A percentile compares a stretch with the other conserved stretches of the same genome.
Conservation (phyloP, 2,797 vertebrate genomes). For the Rhinatrema bivittatum region DNA sequence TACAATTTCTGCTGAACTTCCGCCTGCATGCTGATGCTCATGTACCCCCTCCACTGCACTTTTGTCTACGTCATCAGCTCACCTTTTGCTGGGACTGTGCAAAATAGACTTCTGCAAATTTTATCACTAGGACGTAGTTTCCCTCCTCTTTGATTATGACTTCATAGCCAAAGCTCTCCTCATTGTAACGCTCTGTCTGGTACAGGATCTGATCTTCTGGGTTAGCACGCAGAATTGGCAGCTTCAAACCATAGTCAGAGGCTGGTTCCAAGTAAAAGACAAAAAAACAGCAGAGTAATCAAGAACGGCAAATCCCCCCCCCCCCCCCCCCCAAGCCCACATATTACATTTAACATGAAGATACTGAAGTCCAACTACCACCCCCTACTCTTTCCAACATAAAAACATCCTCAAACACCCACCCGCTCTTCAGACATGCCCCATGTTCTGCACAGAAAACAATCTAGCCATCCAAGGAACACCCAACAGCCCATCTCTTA, state of each 20-base stretch:
- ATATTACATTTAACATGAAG: too few species aligned
- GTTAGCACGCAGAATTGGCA: constrained; percentile 89
- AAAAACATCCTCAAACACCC: fast-evolving
- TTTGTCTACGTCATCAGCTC: constrained; percentile 12
- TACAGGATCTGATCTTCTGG: constrained; percentile 92
- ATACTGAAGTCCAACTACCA: too few species aligned
- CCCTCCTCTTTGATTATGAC: constrained; percentile 92
- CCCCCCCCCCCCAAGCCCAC: too few species aligned
- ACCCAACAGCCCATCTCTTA: too few species aligned
- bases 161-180: constrained; percentile 95
- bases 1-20: too few species aligned
- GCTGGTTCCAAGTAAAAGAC: constrained; percentile 53
- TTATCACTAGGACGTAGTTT: constrained; percentile 92
- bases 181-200: constrained; percentile 95
- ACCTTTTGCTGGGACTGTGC: constrained; percentile 98
- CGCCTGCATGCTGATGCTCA: too few species aligned
- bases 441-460: too few species aligned
- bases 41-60: too few species aligned
- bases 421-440: too few species aligned
- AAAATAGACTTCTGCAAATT: constrained; percentile 97
- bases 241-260: constrained; percentile 93
- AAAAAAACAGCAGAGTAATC: constrained; percentile 10
- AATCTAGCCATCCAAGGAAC: too few species aligned
- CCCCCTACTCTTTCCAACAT: background rate
- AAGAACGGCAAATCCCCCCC: constrained; percentile 6